Conservation (phyloP, 2,113 vertebrate genomes). For the Paramormyrops kingsleyae region DNA sequence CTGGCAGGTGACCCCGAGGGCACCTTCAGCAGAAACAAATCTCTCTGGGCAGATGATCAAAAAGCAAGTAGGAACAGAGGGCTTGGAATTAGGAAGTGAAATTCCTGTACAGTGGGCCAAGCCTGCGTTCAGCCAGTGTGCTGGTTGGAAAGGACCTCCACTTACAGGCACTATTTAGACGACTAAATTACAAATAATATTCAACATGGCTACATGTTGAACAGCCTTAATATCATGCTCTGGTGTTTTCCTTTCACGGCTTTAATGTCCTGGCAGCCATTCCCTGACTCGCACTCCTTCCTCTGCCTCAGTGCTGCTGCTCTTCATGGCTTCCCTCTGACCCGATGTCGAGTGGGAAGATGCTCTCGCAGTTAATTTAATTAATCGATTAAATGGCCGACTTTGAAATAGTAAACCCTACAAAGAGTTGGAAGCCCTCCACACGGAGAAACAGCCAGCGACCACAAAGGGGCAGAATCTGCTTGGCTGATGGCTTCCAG, state of each 20-base stretch:
- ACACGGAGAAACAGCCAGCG: background rate
- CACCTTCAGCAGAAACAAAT: conserved; percentile 74
- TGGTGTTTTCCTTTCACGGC: background rate
- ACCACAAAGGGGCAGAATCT: background rate
- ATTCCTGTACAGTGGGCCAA: conserved; percentile 66
- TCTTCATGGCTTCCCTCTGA: background rate
- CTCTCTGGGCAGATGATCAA: conserved; percentile 80
- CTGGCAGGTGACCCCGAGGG: conserved; percentile 69
- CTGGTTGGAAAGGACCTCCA: background rate
- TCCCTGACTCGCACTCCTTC: background rate
- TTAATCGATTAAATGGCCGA: background rate
- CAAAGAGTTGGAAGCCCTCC: background rate
- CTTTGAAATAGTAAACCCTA: background rate
- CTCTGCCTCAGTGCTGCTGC: background rate
- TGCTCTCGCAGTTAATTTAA: background rate
- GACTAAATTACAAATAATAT: background rate
- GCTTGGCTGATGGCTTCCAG: background rate
- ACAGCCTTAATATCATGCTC: background rate
- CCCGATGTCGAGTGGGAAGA: background rate
- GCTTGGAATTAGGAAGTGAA: conserved; percentile 70
- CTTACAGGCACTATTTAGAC: background rate
- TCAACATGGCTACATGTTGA: background rate
- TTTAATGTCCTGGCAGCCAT: background rate
- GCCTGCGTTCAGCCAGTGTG: conserved; percentile 46
- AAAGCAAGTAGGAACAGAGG: conserved; percentile 81